These are phyloP conservation scores for Dipodomys stephensi DNA, from an alignment of 2,113 vertebrate genomes.

Conservation along the genomic window DNA sequence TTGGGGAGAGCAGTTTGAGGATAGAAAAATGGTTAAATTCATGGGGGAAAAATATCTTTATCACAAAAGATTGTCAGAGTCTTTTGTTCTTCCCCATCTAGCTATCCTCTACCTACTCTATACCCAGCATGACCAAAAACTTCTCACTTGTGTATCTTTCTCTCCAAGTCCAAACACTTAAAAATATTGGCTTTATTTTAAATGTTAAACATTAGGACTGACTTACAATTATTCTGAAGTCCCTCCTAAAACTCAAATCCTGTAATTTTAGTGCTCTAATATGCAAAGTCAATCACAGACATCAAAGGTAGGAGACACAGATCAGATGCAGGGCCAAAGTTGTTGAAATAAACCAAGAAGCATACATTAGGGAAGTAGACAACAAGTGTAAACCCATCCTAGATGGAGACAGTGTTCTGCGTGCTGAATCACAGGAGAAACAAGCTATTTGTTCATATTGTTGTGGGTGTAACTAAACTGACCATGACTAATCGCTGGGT, in stretches of 20 bases:
- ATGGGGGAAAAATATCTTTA: neutral
- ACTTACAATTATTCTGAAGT: constrained; percentile 29
- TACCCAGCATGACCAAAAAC: neutral
- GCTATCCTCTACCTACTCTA: neutral
- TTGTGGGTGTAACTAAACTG: neutral
- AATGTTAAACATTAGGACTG: neutral
- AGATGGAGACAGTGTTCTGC: neutral
- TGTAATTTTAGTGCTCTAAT: neutral
- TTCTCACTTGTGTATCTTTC: neutral
- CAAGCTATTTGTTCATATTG: neutral
- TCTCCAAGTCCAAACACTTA: neutral
- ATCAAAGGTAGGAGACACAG: neutral
- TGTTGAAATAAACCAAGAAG: neutral
- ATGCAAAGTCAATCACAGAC: neutral
- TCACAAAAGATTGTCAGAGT: neutral
- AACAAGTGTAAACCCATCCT: neutral
- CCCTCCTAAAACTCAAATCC: neutral
- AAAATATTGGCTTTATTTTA: neutral
- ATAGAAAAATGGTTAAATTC: neutral
- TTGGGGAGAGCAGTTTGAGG: neutral
- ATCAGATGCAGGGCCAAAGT: neutral
- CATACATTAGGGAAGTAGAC: neutral
- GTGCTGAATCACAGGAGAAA: neutral
- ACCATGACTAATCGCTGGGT: neutral
- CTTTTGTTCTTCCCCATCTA: neutral